phyloP scores from a whole-genome alignment of 1,140 invertebrate genomes.

The Stegodyphus mimosarum region DNA sequence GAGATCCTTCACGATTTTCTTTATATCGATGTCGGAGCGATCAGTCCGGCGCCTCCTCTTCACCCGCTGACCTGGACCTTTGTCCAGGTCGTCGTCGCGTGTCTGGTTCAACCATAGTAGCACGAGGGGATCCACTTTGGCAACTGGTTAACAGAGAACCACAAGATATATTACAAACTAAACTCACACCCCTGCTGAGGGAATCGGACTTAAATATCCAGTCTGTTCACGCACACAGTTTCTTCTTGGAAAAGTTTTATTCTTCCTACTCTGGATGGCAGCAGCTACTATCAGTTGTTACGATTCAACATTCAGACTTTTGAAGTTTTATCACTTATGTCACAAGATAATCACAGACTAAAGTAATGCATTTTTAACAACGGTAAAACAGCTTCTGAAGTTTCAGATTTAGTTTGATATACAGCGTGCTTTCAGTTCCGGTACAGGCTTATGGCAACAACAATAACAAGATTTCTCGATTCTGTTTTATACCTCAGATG shows the following conservation, averaged over 20 bases:
- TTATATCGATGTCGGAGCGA: slow-evolving; percentile 39
- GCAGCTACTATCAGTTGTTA: background rate
- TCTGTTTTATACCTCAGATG: too few species aligned
- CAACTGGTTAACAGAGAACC: background rate
- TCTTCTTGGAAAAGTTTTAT: background rate
- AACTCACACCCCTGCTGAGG: background rate
- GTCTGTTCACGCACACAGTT: background rate
- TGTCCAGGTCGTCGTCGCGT: slow-evolving; percentile 62
- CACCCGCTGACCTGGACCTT: slow-evolving; percentile 60
- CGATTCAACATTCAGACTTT: background rate
- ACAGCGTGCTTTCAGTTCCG: too few species aligned
- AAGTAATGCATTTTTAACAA: too few species aligned
- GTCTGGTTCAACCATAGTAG: slow-evolving; percentile 63
- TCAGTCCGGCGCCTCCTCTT: slow-evolving; percentile 28
- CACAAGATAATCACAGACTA: too few species aligned
- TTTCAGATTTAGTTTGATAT: too few species aligned
- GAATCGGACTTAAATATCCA: too few species aligned
- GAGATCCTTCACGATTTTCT: slow-evolving; percentile 50
- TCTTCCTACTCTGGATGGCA: background rate
- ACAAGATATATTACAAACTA: background rate
- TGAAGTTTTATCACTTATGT: background rate
- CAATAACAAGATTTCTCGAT: too few species aligned
- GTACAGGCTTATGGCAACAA: too few species aligned
- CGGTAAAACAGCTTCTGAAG: too few species aligned
- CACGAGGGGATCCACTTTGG: slow-evolving; percentile 64